These are phyloP conservation scores for Sebastes oblongus DNA, from an alignment of 2,797 vertebrate species.

Conservation along the genomic window DNA sequence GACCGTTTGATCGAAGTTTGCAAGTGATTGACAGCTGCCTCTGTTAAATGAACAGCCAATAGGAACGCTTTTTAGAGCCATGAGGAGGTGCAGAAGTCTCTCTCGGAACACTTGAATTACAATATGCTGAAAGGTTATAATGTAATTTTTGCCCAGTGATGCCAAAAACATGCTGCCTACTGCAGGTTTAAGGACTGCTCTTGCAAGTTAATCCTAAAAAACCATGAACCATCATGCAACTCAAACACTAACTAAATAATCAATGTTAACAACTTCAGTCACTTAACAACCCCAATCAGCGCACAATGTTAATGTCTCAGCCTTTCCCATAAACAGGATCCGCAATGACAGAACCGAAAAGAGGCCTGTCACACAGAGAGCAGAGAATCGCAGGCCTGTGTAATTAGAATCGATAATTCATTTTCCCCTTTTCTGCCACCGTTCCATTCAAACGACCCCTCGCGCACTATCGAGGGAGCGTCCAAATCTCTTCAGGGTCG, in stretches of 20 bases:
- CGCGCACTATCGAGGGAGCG: conserved; percentile 49
- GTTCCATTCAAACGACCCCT: conserved; percentile 78
- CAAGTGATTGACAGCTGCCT: too few relatives aligned
- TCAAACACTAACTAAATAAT: conserved; percentile 62
- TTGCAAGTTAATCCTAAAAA: conserved; percentile 26
- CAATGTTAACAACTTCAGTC: conserved; percentile 64
- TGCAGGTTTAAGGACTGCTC: neutral
- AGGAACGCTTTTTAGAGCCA: too few relatives aligned
- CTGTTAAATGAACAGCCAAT: too few relatives aligned
- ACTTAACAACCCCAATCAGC: conserved; percentile 53
- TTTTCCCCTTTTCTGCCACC: conserved; percentile 80
- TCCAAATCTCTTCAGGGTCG: conserved; percentile 71
- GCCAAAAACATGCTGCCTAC: too few relatives aligned
- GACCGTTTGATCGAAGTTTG: too few relatives aligned
- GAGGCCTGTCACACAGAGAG: conserved; percentile 54
- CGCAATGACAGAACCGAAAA: conserved; percentile 55
- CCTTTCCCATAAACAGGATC: conserved; percentile 60
- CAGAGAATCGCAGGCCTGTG: conserved; percentile 65
- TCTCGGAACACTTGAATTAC: too few relatives aligned
- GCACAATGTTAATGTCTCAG: conserved; percentile 57
- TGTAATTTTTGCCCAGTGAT: too few relatives aligned
- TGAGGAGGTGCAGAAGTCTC: too few relatives aligned
- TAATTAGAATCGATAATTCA: conserved; percentile 85
- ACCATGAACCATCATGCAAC: conserved; percentile 28
- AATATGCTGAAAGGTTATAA: too few relatives aligned